Evolutionary conservation across 2,888 invertebrate species (phyloP), one percentile per base, ranked within the genome.

Genomic region (Tetragonula carbonaria): DNA sequence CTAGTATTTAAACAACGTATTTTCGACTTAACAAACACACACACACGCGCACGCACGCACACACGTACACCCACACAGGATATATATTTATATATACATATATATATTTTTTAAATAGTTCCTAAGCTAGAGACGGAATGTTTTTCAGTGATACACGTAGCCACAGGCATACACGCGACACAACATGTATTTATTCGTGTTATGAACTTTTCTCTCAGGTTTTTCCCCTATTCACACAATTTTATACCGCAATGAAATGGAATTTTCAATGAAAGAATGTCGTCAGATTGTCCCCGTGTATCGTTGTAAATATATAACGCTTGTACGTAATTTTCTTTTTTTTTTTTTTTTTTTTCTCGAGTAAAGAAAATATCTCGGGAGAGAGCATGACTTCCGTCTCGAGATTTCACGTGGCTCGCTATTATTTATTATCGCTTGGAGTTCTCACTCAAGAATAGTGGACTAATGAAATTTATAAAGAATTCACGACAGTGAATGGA

Each of bases 81-180:
- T 68, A 75, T 23, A 57, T 53, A 53, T 70, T 38, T 71, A 59
- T 71, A 70, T 59, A 59, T 23, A 70, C 14, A 70, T 33, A 70
- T 70, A 55, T 23, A 50, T 77, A 76, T 77, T 74, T 78, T 74
- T 71, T 80, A 87, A 80, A 91, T 92, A 92, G 92, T 92, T 91
- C 91, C 88, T 92, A 92, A 91, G 87, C 78, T 86, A 87, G 86
- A 87, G 53, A 38, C 84, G 85, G 80, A 85, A 89, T 86, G 79
- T 85, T 90, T 91, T 87, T 87, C 88, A 87, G 81, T 88, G 87
- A 51, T 87, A 84, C 28, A 23, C 63, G 38, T 28, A 28, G n/a
- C 18, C 38, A 51, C 18, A 18, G 3, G 33, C 13, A 18, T n/a
- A 6, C 21, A 38, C 6, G 53, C 23, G 18, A 8, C 63, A 45